Conservation (phyloP, 2,888 invertebrate species). For the Augochlorella aurata region DNA sequence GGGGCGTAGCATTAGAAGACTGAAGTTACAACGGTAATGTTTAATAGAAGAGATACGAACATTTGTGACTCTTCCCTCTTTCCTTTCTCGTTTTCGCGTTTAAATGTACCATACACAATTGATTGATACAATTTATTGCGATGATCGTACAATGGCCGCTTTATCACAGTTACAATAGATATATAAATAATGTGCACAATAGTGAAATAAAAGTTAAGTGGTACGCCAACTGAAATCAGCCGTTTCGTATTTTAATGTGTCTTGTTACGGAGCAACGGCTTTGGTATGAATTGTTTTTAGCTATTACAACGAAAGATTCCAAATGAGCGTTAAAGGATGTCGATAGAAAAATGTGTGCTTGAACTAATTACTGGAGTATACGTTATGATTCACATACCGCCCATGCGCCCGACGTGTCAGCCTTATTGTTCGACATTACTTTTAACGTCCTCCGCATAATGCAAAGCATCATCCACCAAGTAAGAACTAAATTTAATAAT, state of each 20-base stretch:
- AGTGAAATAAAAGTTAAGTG: constrained; percentile 53
- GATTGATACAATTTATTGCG: constrained; percentile 63
- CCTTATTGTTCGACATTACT: constrained; percentile 34
- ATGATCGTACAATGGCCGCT: constrained; percentile 68
- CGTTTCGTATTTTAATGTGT: constrained; percentile 35
- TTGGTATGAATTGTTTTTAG: constrained; percentile 15
- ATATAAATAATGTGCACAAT: constrained; percentile 66
- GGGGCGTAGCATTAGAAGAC: constrained; percentile 70
- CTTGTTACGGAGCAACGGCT: constrained; percentile 23
- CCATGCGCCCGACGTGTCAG: constrained; percentile 25
- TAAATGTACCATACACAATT: constrained; percentile 46
- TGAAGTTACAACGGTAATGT: constrained; percentile 27
- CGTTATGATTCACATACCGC: constrained; percentile 35
- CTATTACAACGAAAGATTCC: constrained; percentile 21
- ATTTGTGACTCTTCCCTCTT: neutral
- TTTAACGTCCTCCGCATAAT: constrained; percentile 33
- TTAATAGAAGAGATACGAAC: neutral
- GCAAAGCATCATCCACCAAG: constrained; percentile 26
- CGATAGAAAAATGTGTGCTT: constrained; percentile 19
- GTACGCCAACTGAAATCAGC: constrained; percentile 31
- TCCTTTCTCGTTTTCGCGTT: neutral
- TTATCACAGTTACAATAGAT: constrained; percentile 78
- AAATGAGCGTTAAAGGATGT: constrained; percentile 29
- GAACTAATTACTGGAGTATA: constrained; percentile 30
- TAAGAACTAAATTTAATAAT: constrained; percentile 51